Conservation (phyloP, 2,113 vertebrate genomes). For the Anser brachyrhynchus region DNA sequence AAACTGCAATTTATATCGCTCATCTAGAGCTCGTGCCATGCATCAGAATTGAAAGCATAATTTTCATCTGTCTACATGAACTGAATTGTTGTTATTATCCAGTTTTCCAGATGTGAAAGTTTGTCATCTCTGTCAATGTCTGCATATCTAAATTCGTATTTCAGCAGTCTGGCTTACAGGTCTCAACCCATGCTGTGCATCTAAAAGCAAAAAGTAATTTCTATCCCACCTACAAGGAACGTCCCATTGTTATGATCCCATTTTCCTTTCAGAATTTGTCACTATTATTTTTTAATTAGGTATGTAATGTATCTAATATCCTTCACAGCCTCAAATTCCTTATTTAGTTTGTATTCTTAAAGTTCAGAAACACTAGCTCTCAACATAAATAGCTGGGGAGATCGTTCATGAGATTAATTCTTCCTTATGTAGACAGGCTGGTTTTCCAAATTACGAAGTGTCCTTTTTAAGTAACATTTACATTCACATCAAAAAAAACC, state of each 20-base stretch:
- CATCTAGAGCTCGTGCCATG: slow-evolving; percentile 62
- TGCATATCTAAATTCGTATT: slow-evolving; percentile 57
- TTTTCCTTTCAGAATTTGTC: slow-evolving; percentile 53
- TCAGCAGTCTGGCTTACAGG: slow-evolving; percentile 45
- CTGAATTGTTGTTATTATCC: slow-evolving; percentile 74
- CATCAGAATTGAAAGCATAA: slow-evolving; percentile 68
- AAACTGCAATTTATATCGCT: slow-evolving; percentile 66
- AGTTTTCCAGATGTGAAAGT: slow-evolving; percentile 76
- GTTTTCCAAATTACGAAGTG: background rate
- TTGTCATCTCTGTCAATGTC: slow-evolving; percentile 71
- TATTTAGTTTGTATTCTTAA: background rate
- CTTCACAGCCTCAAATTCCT: background rate
- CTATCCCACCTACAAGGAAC: slow-evolving; percentile 50
- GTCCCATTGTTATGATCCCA: slow-evolving; percentile 30
- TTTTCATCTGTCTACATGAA: slow-evolving; percentile 71
- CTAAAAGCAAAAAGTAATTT: slow-evolving; percentile 69
- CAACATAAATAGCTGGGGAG: background rate
- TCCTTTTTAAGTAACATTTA: background rate
- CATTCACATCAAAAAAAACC: background rate
- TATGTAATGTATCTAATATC: slow-evolving; percentile 27
- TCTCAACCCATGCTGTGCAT: slow-evolving; percentile 49
- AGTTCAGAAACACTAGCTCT: slow-evolving; percentile 8
- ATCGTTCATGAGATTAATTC: background rate
- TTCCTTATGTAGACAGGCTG: background rate
- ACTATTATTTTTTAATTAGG: slow-evolving; percentile 67